Evolutionary conservation across 2,888 invertebrate species (phyloP), one percentile per base, ranked within the genome.

Genomic region (Pimpla rufipes): DNA sequence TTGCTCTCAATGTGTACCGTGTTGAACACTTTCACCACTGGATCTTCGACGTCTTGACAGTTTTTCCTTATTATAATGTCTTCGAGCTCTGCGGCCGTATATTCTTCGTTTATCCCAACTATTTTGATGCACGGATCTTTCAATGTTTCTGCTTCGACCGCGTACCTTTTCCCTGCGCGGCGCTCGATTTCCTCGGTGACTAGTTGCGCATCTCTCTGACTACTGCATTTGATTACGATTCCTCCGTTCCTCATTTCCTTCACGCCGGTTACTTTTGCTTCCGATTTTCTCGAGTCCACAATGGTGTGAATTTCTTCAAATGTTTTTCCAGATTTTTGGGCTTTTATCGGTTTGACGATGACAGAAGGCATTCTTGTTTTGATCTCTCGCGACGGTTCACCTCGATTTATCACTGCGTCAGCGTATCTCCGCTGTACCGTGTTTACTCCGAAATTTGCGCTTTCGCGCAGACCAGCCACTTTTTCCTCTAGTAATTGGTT

Each of bases 221-320:
- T 47, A 5, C n/a, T 47, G 47, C 47, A 47, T 52, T 10, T 21
- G 21, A 47, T 47, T 47, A 47, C 47, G 47, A 47, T 47, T 47
- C 47, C 47, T 47, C 47, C 47, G 47, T 47, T 47, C n/a, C n/a
- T 47, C n/a, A 47, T n/a, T 47, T 47, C 47, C 47, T 47, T 47
- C 47, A 47, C 47, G 13, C 47, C 47, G 0, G 47, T n/a, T 11
- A 47, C 47, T 2, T n/a, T 47, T n/a, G 47, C 47, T n/a, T 47
- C 47, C 47, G 47, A 47, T 7, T 47, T 47, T 5, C n/a, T 47
- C 2, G 2, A 47, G 5, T 47, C 47, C 47, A 47, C 47, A 11
- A 47, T 47, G n/a, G 47, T 11, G 13, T 47, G 47, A n/a, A n/a
- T 47, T 2, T 47, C 47, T 11, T 7, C n/a, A 1, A 47, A 2